phyloP scores from a whole-genome alignment of 1,140 invertebrate genomes.

The Mylabris phalerata region DNA sequence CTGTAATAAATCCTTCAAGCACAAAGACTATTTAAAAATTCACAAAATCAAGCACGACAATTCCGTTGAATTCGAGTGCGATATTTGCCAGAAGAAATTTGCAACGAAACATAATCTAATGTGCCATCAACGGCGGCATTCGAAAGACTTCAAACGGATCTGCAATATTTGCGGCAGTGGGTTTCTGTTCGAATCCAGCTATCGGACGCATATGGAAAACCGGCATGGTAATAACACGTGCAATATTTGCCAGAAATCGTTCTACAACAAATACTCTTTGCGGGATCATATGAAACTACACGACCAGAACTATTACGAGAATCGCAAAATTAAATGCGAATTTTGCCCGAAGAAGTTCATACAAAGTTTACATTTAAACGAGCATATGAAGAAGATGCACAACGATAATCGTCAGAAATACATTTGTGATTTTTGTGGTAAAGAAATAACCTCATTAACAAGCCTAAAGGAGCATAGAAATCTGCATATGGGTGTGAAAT shows the following conservation, averaged over 20 bases:
- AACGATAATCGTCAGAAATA: constrained; percentile 55
- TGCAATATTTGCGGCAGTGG: constrained; percentile 52
- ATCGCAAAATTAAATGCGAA: constrained; percentile 43
- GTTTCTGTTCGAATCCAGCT: constrained; percentile 8
- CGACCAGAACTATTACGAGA: constrained; percentile 46
- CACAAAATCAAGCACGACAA: constrained; percentile 24
- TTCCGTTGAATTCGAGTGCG: neutral
- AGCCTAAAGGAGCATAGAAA: constrained; percentile 29
- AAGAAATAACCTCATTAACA: constrained; percentile 34
- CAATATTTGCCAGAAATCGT: constrained; percentile 71
- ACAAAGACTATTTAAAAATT: constrained; percentile 38
- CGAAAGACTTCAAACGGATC: constrained; percentile 49
- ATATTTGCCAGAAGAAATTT: constrained; percentile 28
- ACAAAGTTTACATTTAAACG: constrained; percentile 20
- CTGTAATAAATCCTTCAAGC: constrained; percentile 49
- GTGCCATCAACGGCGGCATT: constrained; percentile 42
- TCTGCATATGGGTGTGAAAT: constrained; percentile 3
- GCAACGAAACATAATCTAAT: constrained; percentile 42
- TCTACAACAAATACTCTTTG: constrained; percentile 61
- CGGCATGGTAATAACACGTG: constrained; percentile 40
- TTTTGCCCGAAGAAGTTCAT: constrained; percentile 43
- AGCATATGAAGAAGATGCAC: constrained; percentile 21
- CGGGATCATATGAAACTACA: constrained; percentile 28
- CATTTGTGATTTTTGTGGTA: constrained; percentile 47
- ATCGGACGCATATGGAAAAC: neutral